A percentile compares a stretch with the other conserved stretches of the same genome.
These are phyloP conservation scores for Micrasema longulum DNA, from an alignment of 1,140 invertebrate species.

Conservation along the genomic window DNA sequence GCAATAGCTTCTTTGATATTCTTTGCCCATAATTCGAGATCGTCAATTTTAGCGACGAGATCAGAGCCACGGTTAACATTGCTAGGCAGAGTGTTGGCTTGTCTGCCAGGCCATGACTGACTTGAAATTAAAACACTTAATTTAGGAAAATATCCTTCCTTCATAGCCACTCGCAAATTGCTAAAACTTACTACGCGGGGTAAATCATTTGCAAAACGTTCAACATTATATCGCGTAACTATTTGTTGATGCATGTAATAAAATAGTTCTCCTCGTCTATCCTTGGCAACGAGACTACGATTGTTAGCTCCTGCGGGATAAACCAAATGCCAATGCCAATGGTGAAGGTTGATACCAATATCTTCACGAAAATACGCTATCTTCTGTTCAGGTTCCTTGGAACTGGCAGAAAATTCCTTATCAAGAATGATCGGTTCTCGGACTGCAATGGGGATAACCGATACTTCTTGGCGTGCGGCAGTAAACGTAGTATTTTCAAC, in stretches of 20 bases:
- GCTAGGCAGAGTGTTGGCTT: conserved; percentile 40
- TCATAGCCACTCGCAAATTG: conserved; percentile 54
- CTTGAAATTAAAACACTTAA: conserved; percentile 55
- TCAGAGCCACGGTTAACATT: conserved; percentile 52
- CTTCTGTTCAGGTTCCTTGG: conserved; percentile 79
- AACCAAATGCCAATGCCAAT: conserved; percentile 89
- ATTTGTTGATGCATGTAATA: conserved; percentile 85
- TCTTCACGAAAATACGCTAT: conserved; percentile 82
- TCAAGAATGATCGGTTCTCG: conserved; percentile 80
- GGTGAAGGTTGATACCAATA: conserved; percentile 79
- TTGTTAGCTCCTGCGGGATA: conserved; percentile 76
- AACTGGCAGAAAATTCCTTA: conserved; percentile 77
- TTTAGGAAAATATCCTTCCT: conserved; percentile 58
- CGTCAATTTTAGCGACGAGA: conserved; percentile 52
- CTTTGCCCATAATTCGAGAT: conserved; percentile 58
- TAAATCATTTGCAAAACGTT: conserved; percentile 69
- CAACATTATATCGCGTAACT: conserved; percentile 77
- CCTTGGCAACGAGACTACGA: conserved; percentile 71
- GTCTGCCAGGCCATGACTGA: conserved; percentile 53
- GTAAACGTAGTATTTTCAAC: conserved; percentile 77
- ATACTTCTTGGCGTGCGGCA: conserved; percentile 76
- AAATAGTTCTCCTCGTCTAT: conserved; percentile 78
- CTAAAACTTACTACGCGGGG: conserved; percentile 48
- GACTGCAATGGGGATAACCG: conserved; percentile 71
- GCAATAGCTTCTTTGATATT: conserved; percentile 62